phyloP scores from a whole-genome alignment of 2,888 invertebrate genomes.

The Drosophila paucipuncta region DNA sequence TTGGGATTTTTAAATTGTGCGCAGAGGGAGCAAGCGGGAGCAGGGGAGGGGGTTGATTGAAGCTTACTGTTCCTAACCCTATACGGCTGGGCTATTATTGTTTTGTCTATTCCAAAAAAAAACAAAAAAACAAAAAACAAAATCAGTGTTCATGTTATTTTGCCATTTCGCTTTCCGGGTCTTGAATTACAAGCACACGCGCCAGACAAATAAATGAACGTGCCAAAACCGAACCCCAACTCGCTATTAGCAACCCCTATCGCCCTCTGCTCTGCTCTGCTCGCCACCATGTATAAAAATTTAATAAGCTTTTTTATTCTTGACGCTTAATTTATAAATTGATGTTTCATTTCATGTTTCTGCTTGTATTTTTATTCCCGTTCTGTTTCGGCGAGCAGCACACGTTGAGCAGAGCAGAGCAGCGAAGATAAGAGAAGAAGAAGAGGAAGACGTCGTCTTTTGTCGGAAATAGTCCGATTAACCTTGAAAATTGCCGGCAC shows the following conservation, averaged over 20 bases:
- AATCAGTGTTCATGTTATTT: constrained; percentile 68
- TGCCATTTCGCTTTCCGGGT: constrained; percentile 77
- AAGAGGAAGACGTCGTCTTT: constrained; percentile 23
- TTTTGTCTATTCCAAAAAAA: constrained; percentile 44
- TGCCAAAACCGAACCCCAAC: constrained; percentile 36
- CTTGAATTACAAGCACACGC: constrained; percentile 74
- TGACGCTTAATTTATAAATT: constrained; percentile 37
- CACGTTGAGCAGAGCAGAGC: constrained; percentile 19
- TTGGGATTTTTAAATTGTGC: constrained; percentile 20
- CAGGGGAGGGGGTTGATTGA: background rate
- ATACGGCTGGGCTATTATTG: constrained; percentile 31
- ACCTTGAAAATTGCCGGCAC: constrained; percentile 69
- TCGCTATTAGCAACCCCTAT: background rate
- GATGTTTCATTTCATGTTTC: constrained; percentile 55
- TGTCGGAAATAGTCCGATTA: constrained; percentile 52
- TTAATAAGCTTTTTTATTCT: constrained; percentile 8
- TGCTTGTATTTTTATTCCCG: constrained; percentile 10
- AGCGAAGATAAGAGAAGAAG: background rate
- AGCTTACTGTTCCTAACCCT: constrained; percentile 17
- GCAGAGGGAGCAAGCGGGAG: background rate
- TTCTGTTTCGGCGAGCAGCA: constrained; percentile 52
- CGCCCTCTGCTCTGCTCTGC: background rate
- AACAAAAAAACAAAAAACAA: constrained; percentile 14
- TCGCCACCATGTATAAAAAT: background rate
- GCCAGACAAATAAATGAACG: constrained; percentile 59